A percentile compares a stretch with the other conserved stretches of the same genome.
These are phyloP conservation scores for Melanotaenia boesemani DNA, from an alignment of 2,797 vertebrate genomes.

Conservation along the genomic window DNA sequence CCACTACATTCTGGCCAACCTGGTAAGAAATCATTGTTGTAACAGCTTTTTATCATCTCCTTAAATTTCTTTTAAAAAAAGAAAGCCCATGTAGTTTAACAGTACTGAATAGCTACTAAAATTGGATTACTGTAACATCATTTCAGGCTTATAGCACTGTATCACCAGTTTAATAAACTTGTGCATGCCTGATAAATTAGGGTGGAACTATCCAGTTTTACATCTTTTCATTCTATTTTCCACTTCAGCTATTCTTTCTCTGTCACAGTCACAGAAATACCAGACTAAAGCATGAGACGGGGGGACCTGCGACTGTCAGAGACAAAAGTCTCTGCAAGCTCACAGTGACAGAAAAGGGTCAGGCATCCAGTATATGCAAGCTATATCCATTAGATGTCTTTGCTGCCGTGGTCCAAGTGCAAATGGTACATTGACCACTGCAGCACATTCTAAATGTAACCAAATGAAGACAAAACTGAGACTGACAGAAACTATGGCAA, in stretches of 20 bases:
- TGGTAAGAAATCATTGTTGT: constrained; percentile 87
- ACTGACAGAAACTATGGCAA: constrained; percentile 67
- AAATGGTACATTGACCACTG: constrained; percentile 30
- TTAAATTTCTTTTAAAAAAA: background rate
- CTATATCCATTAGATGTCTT: constrained; percentile 55
- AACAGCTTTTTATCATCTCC: background rate
- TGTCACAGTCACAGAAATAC: constrained; percentile 30
- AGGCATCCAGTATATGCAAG: constrained; percentile 46
- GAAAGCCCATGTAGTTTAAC: background rate
- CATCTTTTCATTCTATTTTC: constrained; percentile 38
- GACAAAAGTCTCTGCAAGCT: constrained; percentile 46
- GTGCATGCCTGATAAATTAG: constrained; percentile 29
- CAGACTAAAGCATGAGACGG: constrained; percentile 9
- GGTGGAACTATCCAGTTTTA: constrained; percentile 41
- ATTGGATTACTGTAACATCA: constrained; percentile 15
- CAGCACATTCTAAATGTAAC: constrained; percentile 52
- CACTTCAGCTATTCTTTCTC: constrained; percentile 26
- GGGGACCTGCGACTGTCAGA: constrained; percentile 24
- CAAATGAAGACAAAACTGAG: constrained; percentile 73
- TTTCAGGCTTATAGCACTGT: constrained; percentile 22
- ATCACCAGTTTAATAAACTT: constrained; percentile 53
- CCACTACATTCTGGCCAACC: constrained; percentile 98
- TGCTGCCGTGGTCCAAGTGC: constrained; percentile 49
- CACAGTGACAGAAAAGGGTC: constrained; percentile 64
- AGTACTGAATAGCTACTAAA: constrained; percentile 1